Conservation (phyloP, 2,888 invertebrate species). For the Synergus itoensis region DNA sequence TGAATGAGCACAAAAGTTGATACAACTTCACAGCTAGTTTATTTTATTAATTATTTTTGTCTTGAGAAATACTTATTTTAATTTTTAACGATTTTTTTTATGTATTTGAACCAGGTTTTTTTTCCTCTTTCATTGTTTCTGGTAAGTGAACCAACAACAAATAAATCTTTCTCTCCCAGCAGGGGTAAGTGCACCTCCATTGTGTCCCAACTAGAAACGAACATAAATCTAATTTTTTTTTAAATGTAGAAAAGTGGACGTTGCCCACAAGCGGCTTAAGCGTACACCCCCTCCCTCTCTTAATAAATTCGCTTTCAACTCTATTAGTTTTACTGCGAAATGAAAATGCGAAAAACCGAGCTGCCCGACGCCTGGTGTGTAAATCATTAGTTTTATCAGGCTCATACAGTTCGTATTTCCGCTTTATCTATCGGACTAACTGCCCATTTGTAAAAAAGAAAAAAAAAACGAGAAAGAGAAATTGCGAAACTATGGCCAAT, state of each 20-base stretch:
- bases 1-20: too few species aligned
- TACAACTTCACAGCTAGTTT: too few species aligned
- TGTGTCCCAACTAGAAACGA: background rate
- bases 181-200: background rate
- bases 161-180: background rate
- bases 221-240: background rate
- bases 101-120: background rate
- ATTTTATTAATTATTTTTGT: background rate
- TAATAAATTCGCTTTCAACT: constrained; percentile 56
- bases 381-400: constrained; percentile 77
- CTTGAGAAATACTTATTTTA: too few species aligned
- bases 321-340: constrained; percentile 64
- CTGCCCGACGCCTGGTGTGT: constrained; percentile 58
- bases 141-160: background rate
- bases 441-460: constrained; percentile 67
- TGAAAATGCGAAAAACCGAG: constrained; percentile 60
- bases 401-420: constrained; percentile 73
- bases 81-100: too few species aligned
- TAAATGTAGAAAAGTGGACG: background rate
- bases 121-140: background rate
- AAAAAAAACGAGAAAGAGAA: constrained; percentile 56
- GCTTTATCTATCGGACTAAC: constrained; percentile 74
- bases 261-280: background rate
- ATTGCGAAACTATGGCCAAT: constrained; percentile 53
- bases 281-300: background rate